Conservation (phyloP, 2,113 vertebrate genomes). For the Pogonocichla stellata region DNA sequence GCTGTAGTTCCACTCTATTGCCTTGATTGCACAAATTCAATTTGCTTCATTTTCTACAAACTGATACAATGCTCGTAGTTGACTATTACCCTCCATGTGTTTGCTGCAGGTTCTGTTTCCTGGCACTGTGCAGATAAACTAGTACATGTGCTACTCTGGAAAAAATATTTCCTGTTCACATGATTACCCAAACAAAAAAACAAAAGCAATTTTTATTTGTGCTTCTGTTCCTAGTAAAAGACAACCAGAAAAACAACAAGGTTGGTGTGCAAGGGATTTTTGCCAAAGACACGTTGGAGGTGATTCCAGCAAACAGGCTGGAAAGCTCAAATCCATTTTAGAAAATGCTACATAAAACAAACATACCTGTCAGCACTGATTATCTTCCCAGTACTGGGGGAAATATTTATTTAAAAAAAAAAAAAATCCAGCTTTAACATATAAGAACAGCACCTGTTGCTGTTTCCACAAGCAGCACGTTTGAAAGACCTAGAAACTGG, state of each 20-base stretch:
- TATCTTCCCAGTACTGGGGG: neutral
- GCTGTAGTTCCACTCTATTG: neutral
- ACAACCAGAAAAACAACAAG: neutral
- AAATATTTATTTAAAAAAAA: neutral
- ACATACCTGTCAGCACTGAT: neutral
- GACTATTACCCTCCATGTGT: neutral
- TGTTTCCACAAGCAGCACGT: neutral
- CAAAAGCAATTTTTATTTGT: neutral
- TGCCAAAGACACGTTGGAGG: neutral
- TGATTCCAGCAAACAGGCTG: neutral
- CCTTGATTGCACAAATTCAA: neutral
- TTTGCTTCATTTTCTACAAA: neutral
- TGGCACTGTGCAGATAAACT: neutral
- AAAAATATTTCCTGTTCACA: neutral
- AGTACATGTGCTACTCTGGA: neutral
- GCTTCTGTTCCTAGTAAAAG: neutral
- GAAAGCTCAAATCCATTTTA: neutral
- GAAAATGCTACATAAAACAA: neutral
- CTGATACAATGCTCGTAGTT: no score
- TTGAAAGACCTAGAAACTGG: neutral
- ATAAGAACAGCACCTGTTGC: neutral
- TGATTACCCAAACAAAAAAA: neutral
- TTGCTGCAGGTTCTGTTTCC: neutral
- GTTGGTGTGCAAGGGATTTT: neutral
- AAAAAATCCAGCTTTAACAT: neutral